Percentiles rank a stretch among this genome's conserved stretches.
Evolutionary conservation across 2,797 vertebrate species (phyloP).

Genomic region (Acrossocheilus fasciatus): DNA sequence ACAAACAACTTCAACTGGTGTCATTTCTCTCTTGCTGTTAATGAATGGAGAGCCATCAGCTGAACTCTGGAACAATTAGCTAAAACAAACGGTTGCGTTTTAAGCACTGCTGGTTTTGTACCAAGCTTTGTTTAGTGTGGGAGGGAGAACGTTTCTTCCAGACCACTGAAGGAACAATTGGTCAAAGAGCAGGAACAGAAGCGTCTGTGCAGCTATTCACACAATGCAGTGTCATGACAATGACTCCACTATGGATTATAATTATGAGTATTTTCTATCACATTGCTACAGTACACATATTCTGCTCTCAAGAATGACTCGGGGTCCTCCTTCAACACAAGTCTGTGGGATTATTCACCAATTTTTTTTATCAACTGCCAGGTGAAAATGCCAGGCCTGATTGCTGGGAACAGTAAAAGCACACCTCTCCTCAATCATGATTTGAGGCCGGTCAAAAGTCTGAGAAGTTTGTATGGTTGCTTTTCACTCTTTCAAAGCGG

Average conservation of each 20-base stretch:
- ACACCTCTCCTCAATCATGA: background rate
- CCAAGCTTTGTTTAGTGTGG: constrained; percentile 49
- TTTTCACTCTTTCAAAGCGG: background rate
- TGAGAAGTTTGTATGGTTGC: background rate
- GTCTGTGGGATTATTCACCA: background rate
- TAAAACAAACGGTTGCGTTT: constrained; percentile 50
- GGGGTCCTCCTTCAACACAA: background rate
- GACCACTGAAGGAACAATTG: constrained; percentile 18
- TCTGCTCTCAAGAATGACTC: background rate
- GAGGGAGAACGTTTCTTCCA: constrained; percentile 28
- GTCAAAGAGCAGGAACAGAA: background rate
- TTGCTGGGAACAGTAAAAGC: background rate
- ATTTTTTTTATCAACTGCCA: background rate
- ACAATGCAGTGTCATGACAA: background rate
- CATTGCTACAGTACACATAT: background rate
- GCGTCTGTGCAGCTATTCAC: background rate
- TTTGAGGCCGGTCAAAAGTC: background rate
- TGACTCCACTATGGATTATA: background rate
- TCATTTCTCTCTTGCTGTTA: constrained; percentile 20
- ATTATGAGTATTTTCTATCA: background rate
- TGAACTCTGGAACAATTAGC: constrained; percentile 53
- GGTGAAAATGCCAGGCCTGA: background rate
- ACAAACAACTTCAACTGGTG: background rate
- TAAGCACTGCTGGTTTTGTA: constrained; percentile 48
- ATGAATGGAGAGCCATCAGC: constrained; percentile 37